Conservation (phyloP, 2,113 vertebrate genomes). For the Corythoichthys haematopterus region DNA sequence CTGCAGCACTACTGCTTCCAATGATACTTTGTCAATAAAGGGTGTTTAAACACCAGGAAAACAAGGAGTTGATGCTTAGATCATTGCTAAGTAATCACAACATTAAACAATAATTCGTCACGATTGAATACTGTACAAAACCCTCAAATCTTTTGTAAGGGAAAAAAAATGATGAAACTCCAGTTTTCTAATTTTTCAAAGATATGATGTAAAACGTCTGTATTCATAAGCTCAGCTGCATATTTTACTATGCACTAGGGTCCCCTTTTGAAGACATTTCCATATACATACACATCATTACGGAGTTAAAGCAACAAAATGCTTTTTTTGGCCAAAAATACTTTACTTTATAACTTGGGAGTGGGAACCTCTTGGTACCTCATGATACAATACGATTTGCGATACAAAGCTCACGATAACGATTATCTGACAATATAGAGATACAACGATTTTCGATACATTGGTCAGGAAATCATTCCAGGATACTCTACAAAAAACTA, state of each 20-base stretch:
- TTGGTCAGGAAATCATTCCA: too few species aligned
- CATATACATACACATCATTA: not conserved
- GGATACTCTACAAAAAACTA: too few species aligned
- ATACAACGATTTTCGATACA: too few species aligned
- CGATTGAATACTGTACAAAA: constrained; percentile 12
- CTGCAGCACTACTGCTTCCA: not conserved
- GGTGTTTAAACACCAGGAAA: too few species aligned
- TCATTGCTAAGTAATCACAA: not conserved
- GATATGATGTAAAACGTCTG: not conserved
- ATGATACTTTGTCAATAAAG: too few species aligned
- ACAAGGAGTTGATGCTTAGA: not conserved
- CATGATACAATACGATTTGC: too few species aligned
- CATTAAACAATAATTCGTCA: constrained; percentile 17
- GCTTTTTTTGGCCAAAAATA: not conserved
- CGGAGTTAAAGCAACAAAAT: not conserved
- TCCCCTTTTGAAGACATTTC: not conserved
- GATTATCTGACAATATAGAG: too few species aligned
- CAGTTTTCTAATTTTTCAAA: not conserved
- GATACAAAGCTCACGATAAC: too few species aligned
- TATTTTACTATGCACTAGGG: not conserved
- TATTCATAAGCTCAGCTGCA: not conserved
- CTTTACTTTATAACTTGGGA: too few species aligned
- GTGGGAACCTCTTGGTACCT: too few species aligned
- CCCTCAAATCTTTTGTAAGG: not conserved
- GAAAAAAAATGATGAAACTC: not conserved